A percentile compares a stretch with the other conserved stretches of the same genome.
Conservation (phyloP, 1,140 invertebrate species). For the Trichonephila inaurata region DNA sequence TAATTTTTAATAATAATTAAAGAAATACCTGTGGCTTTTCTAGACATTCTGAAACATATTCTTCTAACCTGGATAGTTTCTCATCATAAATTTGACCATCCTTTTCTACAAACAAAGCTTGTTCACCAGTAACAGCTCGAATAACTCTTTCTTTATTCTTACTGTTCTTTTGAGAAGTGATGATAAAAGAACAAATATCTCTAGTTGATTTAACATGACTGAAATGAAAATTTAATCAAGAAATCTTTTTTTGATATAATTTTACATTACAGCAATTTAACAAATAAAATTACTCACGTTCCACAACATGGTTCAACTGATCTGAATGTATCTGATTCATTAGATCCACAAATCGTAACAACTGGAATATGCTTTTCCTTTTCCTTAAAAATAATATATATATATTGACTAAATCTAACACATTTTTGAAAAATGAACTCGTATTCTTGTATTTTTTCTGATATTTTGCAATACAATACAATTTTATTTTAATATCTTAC, state of each 20-base stretch:
- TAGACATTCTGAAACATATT: slow-evolving; percentile 44
- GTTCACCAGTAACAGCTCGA: slow-evolving; percentile 62
- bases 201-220: slow-evolving; percentile 61
- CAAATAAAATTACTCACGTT: slow-evolving; percentile 58
- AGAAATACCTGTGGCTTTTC: slow-evolving; percentile 18
- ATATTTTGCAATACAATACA: no score
- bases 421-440: not conserved
- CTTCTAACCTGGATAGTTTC: slow-evolving; percentile 24
- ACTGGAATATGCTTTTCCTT: slow-evolving; percentile 35
- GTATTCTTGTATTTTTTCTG: no score
- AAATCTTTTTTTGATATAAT: not conserved
- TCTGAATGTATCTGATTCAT: not conserved
- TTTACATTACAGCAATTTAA: not conserved
- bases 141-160: slow-evolving; percentile 70
- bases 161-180: slow-evolving; percentile 36
- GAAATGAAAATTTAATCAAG: not conserved
- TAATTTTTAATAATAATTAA: not conserved
- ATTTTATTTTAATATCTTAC: not conserved
- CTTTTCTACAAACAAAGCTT: slow-evolving; percentile 20
- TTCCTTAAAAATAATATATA: not conserved
- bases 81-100: slow-evolving; percentile 60
- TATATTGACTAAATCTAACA: no score
- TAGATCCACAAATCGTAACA: slow-evolving; percentile 46
- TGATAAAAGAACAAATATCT: slow-evolving; percentile 61
- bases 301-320: slow-evolving; percentile 70